Base-by-base conservation (phyloP, 2,113 vertebrate species). In the Oncorhynchus masou region DNA sequence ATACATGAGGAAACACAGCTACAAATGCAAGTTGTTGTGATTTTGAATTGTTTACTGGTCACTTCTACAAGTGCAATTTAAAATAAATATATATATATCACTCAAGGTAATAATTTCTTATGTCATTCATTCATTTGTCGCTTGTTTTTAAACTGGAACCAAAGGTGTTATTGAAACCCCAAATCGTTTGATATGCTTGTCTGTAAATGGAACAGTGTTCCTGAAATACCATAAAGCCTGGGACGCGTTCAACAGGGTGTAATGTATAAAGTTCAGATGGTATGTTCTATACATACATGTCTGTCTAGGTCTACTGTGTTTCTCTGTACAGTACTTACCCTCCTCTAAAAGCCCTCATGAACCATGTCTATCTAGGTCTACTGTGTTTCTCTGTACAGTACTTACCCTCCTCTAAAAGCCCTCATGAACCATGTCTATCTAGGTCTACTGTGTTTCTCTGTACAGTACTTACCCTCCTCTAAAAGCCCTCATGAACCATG, bases 1-100 rank as follows among this genome's bases (percentile, higher is more conserved):
- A 29, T 49, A 13, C 4, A 62, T 92, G 90, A 86, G 67, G 24
- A 68, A 64, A 73, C 54, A 22, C 68, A 71, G 48, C 83, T 71
- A 75, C 27, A 77, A 76, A 83, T 66, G 76, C 71, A 48, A 75
- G 70, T 51, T 85, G 79, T 71, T 7, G 48, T 9, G 29, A 34
- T 31, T 16, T 85, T 31, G 5, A 31, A 5, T 31, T 31, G 29
- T 4, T 51, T 51, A 82, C 62, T 49, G 74, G 60, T 12, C 54
- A 73, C 76, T 69, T 66, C 73, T 68, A 54, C 57, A 78, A 74
- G 74, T 81, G 67, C 86, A 79, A 87, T 78, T 34, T 77, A 84
- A 85, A 49, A 67, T 31, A 64, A 29, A 76, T 5, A 34, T 6
- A 31, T 31, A 1, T 31, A 34, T 5, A 34, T 5, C 31, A 34